Conservation (phyloP, 2,888 invertebrate species). For the Atethmia centrago region DNA sequence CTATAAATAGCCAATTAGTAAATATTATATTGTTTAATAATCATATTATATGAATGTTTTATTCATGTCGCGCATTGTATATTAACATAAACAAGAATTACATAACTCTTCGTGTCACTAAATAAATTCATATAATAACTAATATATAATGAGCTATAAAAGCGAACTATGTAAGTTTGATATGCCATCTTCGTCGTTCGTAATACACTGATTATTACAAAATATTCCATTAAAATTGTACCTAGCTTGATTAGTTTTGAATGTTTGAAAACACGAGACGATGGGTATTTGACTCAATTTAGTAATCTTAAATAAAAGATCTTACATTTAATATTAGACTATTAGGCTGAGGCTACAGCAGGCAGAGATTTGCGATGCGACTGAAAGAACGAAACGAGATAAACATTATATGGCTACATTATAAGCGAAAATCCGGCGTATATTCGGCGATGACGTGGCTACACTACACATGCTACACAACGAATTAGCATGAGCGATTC, state of each 20-base stretch:
- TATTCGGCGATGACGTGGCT: too few species aligned
- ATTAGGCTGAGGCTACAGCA: too few species aligned
- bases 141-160: constrained; percentile 33
- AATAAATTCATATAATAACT: constrained; percentile 36
- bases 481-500: too few species aligned
- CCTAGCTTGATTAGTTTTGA: background rate
- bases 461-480: too few species aligned
- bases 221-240: constrained; percentile 10
- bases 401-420: too few species aligned
- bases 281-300: background rate
- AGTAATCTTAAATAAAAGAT: background rate
- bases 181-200: background rate
- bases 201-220: constrained; percentile 13
- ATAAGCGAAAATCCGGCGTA: too few species aligned
- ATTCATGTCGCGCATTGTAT: constrained; percentile 27
- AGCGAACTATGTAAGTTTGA: constrained; percentile 17
- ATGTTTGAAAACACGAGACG: background rate
- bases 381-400: too few species aligned
- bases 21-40: constrained; percentile 42
- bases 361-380: too few species aligned
- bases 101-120: constrained; percentile 31
- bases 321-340: background rate
- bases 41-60: constrained; percentile 20
- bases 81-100: constrained; percentile 40
- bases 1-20: constrained; percentile 37